Base-by-base conservation (phyloP, 2,113 vertebrate species). In the Arothron firmamentum region DNA sequence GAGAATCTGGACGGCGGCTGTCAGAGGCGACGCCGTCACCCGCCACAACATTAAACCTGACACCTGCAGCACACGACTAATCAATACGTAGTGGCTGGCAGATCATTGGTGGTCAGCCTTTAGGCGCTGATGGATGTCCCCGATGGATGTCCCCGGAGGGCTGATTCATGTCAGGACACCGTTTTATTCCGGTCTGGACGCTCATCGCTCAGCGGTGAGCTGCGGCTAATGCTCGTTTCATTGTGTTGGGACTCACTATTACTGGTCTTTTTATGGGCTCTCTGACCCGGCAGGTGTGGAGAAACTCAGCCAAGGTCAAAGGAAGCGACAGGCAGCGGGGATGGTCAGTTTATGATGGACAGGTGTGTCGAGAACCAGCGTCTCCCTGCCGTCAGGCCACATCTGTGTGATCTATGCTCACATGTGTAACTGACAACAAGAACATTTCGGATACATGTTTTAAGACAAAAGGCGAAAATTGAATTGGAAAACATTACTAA, bases 31-130 rank as follows among this genome's bases (percentile, higher is more conserved):
- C 93, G 93, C 93, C 77, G 94, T 94, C 93, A 91, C 88, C 89
- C 90, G 84, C 90, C 82, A 90, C 91, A 93, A 94, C 95, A 97
- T 98, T 98, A 96, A 96, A 96, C 87, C 91, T 94, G 94, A 97
- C 96, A 98, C 93, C 94, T 95, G 93, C 94, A 94, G 93, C 93
- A 92, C 94, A 93, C 86, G 90, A 92, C 93, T 95, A 93, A 97
- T 98, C 96, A 96, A 96, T 96, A 97, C 93, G 93, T 90, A 93
- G 92, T 92, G 92, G 92, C 95, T 94, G 94, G 95, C 96, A 96
- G 92, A 96, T 97, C 94, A 96, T 96, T 95, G 92, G 93, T 95
- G 94, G 94, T 95, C 93, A 94, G 93, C 92, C 92, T 92, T 93
- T 91, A 91, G 92, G 92, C 86, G 51, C 88, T 96, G 96, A 98